Evolutionary conservation across 2,797 vertebrate genomes (phyloP).

Genomic region (Hypotaenidia philippensis): DNA sequence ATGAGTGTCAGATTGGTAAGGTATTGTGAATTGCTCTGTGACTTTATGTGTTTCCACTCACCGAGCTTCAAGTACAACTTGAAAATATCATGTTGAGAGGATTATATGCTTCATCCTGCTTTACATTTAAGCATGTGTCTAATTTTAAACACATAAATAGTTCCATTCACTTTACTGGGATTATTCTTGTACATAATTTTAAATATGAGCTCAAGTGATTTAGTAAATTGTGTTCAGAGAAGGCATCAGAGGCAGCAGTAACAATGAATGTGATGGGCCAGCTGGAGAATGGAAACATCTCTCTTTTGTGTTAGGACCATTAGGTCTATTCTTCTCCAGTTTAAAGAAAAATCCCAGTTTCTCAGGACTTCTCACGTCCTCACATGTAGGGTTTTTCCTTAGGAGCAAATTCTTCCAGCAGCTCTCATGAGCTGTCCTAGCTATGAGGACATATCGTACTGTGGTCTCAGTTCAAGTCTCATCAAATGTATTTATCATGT

Average conservation of each 20-base stretch:
- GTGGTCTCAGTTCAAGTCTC: background rate
- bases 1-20: background rate
- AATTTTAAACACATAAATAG: constrained; percentile 28
- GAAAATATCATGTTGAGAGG: background rate
- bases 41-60: background rate
- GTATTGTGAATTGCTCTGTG: background rate
- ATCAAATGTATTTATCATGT: background rate
- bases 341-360: background rate
- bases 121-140: background rate
- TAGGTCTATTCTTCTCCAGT: background rate
- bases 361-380: background rate
- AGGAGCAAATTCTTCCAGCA: background rate
- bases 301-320: background rate
- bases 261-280: background rate
- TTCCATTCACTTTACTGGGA: constrained; percentile 13
- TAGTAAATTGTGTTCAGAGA: background rate
- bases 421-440: background rate
- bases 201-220: background rate
- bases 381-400: background rate
- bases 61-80: background rate
- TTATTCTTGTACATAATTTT: background rate
- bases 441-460: background rate
- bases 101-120: constrained; percentile 21
- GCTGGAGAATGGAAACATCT: background rate
- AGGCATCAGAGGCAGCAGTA: background rate